phyloP scores from a whole-genome alignment of 1,140 invertebrate species.

The Drosophila miranda region DNA sequence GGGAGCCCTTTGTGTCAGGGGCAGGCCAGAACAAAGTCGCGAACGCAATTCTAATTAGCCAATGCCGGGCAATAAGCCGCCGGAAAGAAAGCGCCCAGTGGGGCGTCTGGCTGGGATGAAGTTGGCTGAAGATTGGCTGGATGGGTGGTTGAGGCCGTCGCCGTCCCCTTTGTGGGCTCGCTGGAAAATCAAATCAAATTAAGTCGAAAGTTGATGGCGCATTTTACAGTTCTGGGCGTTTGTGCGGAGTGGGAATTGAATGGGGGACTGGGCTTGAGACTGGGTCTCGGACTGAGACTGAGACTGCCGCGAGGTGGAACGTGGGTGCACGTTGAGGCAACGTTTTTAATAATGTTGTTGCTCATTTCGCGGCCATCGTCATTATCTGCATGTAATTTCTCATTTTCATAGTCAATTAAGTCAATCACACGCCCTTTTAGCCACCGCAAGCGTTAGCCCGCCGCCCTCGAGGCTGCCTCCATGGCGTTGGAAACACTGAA shows the following conservation, averaged over 20 bases:
- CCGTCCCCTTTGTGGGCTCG: conserved; percentile 13
- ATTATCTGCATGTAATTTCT: conserved; percentile 81
- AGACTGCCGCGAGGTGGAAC: neutral
- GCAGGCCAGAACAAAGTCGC: conserved; percentile 48
- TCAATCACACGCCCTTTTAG: conserved; percentile 83
- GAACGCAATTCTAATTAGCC: conserved; percentile 70
- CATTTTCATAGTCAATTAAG: conserved; percentile 83
- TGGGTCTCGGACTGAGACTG: neutral
- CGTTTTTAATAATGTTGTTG: conserved; percentile 60
- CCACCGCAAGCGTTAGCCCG: conserved; percentile 57
- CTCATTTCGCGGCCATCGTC: conserved; percentile 75
- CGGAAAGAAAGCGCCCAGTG: conserved; percentile 37
- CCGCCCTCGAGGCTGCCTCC: neutral
- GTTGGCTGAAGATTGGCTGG: neutral
- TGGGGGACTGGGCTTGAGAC: no score
- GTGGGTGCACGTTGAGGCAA: neutral
- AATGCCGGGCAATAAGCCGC: conserved; percentile 62
- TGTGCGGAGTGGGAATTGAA: conserved; percentile 2
- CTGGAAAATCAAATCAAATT: conserved; percentile 77
- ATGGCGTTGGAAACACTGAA: conserved; percentile 13
- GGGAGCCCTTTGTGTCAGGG: no score
- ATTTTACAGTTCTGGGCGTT: conserved; percentile 21
- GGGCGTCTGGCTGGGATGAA: conserved; percentile 10
- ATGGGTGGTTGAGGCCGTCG: conserved; percentile 17
- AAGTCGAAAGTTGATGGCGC: conserved; percentile 61